A percentile compares a stretch with the other conserved stretches of the same genome.
Evolutionary conservation across 2,797 vertebrate genomes (phyloP).

Genomic region (Diglossa cyanea): DNA sequence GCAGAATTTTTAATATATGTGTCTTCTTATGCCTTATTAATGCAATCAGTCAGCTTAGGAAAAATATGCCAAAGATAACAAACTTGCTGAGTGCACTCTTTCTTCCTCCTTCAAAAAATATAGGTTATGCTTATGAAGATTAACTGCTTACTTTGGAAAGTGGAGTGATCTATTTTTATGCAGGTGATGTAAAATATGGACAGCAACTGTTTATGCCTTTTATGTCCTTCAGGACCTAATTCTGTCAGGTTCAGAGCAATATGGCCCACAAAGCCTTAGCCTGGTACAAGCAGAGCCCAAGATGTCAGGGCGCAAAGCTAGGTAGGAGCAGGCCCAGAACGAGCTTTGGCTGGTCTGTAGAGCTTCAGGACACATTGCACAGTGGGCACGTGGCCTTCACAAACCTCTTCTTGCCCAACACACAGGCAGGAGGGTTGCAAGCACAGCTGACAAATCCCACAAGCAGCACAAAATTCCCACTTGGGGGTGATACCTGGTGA

Average conservation of each 20-base stretch:
- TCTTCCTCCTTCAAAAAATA: conserved; percentile 41
- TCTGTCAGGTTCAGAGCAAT: not conserved
- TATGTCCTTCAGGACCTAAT: not conserved
- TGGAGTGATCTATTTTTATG: conserved; percentile 27
- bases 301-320: not conserved
- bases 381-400: rapidly evolving
- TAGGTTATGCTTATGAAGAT: conserved; percentile 50
- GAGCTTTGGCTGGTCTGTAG: not conserved
- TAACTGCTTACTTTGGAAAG: conserved; percentile 25
- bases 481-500: rapidly evolving
- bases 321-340: not conserved
- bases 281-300: not conserved
- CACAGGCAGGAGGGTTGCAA: not conserved
- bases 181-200: not conserved
- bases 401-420: not conserved
- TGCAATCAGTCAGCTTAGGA: not conserved
- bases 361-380: not conserved
- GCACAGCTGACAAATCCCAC: not conserved
- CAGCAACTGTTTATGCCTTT: not conserved
- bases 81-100: conserved; percentile 7
- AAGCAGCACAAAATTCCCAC: not conserved
- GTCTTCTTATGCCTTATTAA: conserved; percentile 45
- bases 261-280: not conserved
- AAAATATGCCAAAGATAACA: conserved; percentile 33
- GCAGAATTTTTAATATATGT: not conserved